Evolutionary conservation across 2,797 vertebrate species (phyloP), one percentile per base, ranked within the genome.

Genomic region (Sorex maritimensis): DNA sequence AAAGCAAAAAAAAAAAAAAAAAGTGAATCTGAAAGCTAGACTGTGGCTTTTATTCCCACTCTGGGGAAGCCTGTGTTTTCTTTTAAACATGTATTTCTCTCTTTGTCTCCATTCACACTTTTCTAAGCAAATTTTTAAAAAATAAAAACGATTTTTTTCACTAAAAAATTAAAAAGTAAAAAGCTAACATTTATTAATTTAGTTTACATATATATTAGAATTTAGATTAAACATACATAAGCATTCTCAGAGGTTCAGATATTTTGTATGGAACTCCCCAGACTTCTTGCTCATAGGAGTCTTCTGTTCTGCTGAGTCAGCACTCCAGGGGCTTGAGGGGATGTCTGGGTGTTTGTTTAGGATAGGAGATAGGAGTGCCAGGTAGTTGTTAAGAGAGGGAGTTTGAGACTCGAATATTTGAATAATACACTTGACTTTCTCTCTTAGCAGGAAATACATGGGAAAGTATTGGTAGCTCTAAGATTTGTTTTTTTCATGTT

Each of bases 181-280:
- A 55, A 55, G 19, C 23, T 34, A 75, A 41, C 65, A 24, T 86
- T 5, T n/a, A 52, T 75, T 13, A 71, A 30, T 81, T 86, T 79
- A 85, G 14, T 12, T 63, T 30, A 67, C 17, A 75, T 26, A 15
- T 63, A 52, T 14, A 5, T 82, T 81, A 44, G 15, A 67, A 23
- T 68, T 80, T 46, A 83, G 23, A 6, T 74, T 58, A 49, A 4
- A 23, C 21, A 4, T 67, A 23, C 21, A 4, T 67, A 79, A 23
- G n/a, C 65, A 30, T 88, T 92, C 83, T 88, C 11, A 88, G 75
- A 90, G 71, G 84, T 44, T 94, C 23, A 68, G 19, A 23, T 79
- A 12, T 1, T 6, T 41, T 34, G 46, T 26, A 28, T 81, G 30
- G 23, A 8, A 14, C 82, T 85, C 94, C 41, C 23, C 67, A 94